Conservation (phyloP, 2,113 vertebrate species). For the Hydrochoerus hydrochaeris region DNA sequence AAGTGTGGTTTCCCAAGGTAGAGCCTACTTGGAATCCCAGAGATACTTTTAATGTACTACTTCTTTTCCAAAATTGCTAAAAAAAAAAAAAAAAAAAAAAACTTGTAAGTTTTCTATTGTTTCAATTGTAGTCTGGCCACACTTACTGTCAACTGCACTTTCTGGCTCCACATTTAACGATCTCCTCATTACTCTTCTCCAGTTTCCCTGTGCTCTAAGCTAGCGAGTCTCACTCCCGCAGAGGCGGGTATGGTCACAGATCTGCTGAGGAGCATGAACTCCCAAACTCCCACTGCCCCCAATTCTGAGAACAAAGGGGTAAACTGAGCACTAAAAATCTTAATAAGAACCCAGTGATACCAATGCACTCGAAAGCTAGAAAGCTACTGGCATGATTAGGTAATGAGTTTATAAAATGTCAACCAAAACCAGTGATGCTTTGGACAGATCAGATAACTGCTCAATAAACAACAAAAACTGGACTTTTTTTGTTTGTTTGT, state of each 20-base stretch:
- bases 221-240: not conserved
- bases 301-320: not conserved
- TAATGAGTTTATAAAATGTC: not conserved
- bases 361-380: not conserved
- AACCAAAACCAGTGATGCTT: not conserved
- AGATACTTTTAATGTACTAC: not conserved
- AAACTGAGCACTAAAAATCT: not conserved
- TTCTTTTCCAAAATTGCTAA: not conserved
- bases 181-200: not conserved
- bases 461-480: not conserved
- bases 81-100: constrained; percentile 45
- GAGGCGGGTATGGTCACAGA: fast-evolving
- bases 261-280: not conserved
- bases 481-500: too few relatives aligned
- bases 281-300: too few relatives aligned
- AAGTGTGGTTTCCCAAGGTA: not conserved
- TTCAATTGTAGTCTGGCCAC: not conserved
- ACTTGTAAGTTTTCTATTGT: not conserved
- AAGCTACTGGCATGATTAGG: not conserved
- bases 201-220: not conserved
- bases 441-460: not conserved
- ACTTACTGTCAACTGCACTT: not conserved
- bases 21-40: not conserved
- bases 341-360: not conserved
- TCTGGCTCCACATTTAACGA: not conserved